Conservation (phyloP, 1,140 invertebrate genomes). For the Geopemphigus sp. region DNA sequence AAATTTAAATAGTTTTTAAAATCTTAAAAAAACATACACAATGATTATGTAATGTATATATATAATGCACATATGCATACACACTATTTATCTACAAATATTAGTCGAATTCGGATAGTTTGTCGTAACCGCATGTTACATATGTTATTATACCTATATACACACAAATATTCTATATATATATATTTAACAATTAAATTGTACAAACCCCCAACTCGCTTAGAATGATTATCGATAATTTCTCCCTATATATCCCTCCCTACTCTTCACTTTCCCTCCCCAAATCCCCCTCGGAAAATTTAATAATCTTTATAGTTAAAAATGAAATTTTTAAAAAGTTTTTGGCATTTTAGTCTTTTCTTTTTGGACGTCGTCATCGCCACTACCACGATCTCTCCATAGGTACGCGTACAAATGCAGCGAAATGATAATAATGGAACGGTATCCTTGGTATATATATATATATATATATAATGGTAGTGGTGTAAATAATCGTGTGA, state of each 20-base stretch:
- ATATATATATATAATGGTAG: too few species aligned
- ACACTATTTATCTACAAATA: too few species aligned
- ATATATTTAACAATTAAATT: conserved; percentile 10
- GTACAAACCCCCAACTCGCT: background rate
- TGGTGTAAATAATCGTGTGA: too few species aligned
- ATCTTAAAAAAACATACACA: background rate
- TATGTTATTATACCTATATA: background rate
- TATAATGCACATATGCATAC: too few species aligned
- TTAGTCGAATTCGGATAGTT: conserved; percentile 40
- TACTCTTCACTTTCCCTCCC: background rate
- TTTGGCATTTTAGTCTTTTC: too few species aligned
- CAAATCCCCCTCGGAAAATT: background rate
- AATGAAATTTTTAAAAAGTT: too few species aligned
- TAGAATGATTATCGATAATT: background rate
- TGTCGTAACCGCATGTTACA: background rate
- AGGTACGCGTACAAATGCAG: too few species aligned
- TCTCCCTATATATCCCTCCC: background rate
- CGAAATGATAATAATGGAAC: too few species aligned
- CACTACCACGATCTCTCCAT: too few species aligned
- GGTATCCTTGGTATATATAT: too few species aligned
- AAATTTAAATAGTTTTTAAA: conserved; percentile 35
- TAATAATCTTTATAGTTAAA: background rate
- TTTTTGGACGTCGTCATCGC: too few species aligned
- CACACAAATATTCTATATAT: background rate
- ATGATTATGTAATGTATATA: background rate